These are phyloP conservation scores for Hypanus sabinus DNA, from an alignment of 2,113 vertebrate species.

Conservation along the genomic window DNA sequence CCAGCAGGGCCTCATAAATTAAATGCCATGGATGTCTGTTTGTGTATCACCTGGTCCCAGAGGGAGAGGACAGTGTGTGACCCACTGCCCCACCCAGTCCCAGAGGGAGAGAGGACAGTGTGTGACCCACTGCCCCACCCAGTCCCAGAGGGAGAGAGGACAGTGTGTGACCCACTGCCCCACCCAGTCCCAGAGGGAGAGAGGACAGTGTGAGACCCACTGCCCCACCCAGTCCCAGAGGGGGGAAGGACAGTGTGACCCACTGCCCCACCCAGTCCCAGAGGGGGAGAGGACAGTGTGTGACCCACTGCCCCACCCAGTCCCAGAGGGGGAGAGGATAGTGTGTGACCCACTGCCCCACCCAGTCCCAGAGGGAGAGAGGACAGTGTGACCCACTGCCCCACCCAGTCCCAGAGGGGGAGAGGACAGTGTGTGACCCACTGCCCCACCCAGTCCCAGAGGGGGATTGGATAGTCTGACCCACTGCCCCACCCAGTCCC, in stretches of 20 bases:
- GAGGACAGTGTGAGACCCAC: not conserved
- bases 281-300: not conserved
- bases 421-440: not conserved
- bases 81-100: not conserved
- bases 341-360: not conserved
- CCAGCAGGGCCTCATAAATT: not conserved
- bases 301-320: too few relatives aligned
- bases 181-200: not conserved
- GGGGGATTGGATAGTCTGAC: not conserved
- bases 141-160: too few relatives aligned
- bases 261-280: too few relatives aligned
- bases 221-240: not conserved
- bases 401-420: not conserved
- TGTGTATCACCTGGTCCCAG: not conserved
- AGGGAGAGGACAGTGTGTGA: not conserved
- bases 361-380: not conserved
- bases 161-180: too few relatives aligned
- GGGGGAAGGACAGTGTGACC: too few relatives aligned
- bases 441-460: not conserved
- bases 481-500: too few relatives aligned
- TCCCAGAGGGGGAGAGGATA: too few relatives aligned
- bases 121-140: not conserved
- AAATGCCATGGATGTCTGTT: not conserved
- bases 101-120: not conserved
- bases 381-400: not conserved